Base-by-base conservation (phyloP, 2,113 vertebrate genomes). In the Macquaria australasica region DNA sequence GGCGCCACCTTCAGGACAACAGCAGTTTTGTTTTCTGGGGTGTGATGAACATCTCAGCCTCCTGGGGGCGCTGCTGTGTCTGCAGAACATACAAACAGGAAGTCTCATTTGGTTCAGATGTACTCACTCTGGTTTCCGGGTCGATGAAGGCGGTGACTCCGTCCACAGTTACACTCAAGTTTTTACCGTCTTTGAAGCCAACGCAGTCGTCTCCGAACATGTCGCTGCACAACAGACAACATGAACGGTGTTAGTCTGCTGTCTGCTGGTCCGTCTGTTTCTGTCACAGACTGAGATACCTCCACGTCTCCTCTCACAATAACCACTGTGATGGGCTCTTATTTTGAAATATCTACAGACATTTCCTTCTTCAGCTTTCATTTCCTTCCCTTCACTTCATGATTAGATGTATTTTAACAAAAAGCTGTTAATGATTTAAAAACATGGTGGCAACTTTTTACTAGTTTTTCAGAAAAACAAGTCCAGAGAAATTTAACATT, bases 141-240 rank as follows among this genome's bases (percentile, higher is more conserved):
- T 96, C 96, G 51, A 99, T 83, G 41, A 93, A 95, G 0, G 96
- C 97, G 0, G 97, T 97, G 81, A 96, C 98, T 1, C 97, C 97
- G 11, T 98, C 98, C 75, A 99, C 97, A 0, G 96, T 97, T 91
- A 99, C 88, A 1, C 94, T 96, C 23, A 98, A 78, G 45, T 94
- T 74, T 21, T 92, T 94, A 51, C 93, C 92, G 5, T 97, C 96
- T 63, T 96, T 97, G 15, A 96, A 94, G 68, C 95, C 96, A 25
- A 99, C 96, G 68, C 95, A 98, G 58, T 98, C 97, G 55, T 98
- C 97, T 77, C 98, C 98, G 87, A 99, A 99, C 96, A 99, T 98
- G 91, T 98, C 98, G 83, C 98, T 97, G 87, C 16, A 8, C 23
- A 23, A 23, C 18, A 67, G 18, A 37, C 0, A 23, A 15, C 63